A percentile compares a stretch with the other conserved stretches of the same genome.
These are phyloP conservation scores for Eupithecia dodoneata DNA, from an alignment of 2,888 invertebrate species.

Conservation along the genomic window DNA sequence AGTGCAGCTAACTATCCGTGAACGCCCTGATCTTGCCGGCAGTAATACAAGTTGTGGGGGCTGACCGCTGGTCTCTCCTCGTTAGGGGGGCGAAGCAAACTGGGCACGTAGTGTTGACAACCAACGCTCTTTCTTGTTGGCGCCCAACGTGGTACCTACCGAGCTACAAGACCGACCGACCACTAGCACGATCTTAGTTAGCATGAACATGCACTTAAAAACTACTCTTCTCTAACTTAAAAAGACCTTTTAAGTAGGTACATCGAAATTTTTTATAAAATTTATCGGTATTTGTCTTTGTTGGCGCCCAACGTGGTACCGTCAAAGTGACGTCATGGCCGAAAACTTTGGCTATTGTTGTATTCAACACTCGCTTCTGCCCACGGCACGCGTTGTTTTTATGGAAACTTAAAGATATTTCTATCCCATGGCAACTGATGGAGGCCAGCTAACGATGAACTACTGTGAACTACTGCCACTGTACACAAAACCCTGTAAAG, in stretches of 20 bases:
- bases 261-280: neutral
- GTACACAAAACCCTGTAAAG: neutral
- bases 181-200: neutral
- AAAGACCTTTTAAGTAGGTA: neutral
- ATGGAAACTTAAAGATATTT: too few relatives aligned
- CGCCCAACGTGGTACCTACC: constrained; percentile 25
- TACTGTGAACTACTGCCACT: too few relatives aligned
- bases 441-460: too few relatives aligned
- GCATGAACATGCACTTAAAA: neutral
- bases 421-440: too few relatives aligned
- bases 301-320: neutral
- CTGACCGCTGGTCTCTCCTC: constrained; percentile 40
- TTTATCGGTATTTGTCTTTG: neutral
- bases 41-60: constrained; percentile 23
- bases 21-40: constrained; percentile 2
- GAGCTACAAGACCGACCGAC: neutral
- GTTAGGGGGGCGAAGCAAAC: constrained; percentile 22
- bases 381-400: too few relatives aligned
- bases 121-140: constrained; percentile 20
- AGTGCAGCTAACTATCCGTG: neutral
- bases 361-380: too few relatives aligned
- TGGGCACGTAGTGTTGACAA: constrained; percentile 25
- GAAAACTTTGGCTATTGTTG: neutral
- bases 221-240: neutral
- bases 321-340: neutral